phyloP scores from a whole-genome alignment of 2,797 vertebrate species.

The Xiphophorus birchmanni region DNA sequence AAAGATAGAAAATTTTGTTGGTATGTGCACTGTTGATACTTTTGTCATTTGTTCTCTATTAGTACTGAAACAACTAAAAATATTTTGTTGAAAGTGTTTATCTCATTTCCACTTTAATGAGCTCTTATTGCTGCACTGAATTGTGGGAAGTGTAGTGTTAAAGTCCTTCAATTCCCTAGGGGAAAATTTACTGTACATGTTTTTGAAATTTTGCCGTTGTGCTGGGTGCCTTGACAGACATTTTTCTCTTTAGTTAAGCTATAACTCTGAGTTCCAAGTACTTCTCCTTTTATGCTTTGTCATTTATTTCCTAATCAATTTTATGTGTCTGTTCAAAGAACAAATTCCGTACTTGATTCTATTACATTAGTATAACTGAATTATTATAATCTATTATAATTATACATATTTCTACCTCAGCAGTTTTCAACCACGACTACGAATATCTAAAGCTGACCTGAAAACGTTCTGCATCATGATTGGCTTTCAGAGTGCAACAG shows the following conservation, averaged over 20 bases:
- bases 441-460: not conserved
- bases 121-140: not conserved
- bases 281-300: not conserved
- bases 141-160: not conserved
- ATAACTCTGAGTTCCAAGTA: not conserved
- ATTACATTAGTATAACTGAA: not conserved
- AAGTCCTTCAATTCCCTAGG: not conserved
- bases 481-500: not conserved
- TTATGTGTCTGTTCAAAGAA: not conserved
- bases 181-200: not conserved
- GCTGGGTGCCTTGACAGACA: not conserved
- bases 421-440: not conserved
- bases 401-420: not conserved
- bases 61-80: not conserved
- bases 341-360: not conserved
- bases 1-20: not conserved
- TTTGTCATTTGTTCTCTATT: not conserved
- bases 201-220: not conserved
- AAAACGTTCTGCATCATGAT: not conserved
- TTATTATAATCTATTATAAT: slow-evolving; percentile 1
- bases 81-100: not conserved
- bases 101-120: not conserved
- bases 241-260: not conserved
- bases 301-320: slow-evolving; percentile 3
- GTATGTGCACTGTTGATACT: not conserved